Base-by-base conservation (phyloP, 2,888 invertebrate species). In the Torymus texanus region DNA sequence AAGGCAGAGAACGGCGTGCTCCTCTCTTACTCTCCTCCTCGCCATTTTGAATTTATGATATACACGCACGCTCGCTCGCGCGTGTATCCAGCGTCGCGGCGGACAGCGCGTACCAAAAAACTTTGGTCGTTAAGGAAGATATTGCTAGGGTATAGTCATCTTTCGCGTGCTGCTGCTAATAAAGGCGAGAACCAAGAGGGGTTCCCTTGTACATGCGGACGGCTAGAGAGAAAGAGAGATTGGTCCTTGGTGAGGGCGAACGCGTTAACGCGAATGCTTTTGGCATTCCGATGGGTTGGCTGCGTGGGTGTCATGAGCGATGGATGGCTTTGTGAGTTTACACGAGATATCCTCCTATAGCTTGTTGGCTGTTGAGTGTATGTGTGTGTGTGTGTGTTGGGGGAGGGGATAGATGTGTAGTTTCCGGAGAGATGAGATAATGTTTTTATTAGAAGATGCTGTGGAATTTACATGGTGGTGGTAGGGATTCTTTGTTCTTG, bases 31-130 rank as follows among this genome's bases (percentile, higher is more conserved):
- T 12, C 24, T 65, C 3, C 75, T 18, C 59, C 83, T 85, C 90
- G 89, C 90, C 90, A 90, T 90, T 90, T 90, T 90, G 90, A 90
- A 90, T 90, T 89, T 89, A 89, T 89, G 89, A 89, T 88, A 89
- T 85, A 83, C 81, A 21, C n/a, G n/a, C 21, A 21, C 21, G 21
- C 21, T 21, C 21, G 21, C n/a, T n/a, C 82, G 1, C 51, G 51
- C 18, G 55, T 29, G 59, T 21, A 53, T 29, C 29, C 29, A 29
- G 21, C 59, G 11, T 14, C 12, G 80, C 77, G 80, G 67, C 86
- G 85, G 86, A 86, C 86, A 83, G 82, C 80, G 41, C 41, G 41
- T 8, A 81, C 86, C 86, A 87, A 89, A 89, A 90, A 90, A 90
- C 88, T 90, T 90, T 84, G 87, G 85, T 90, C 89, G 88, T 90